Percentiles rank a stretch among this genome's conserved stretches.
Evolutionary conservation across 37 sponge, comb jelly and placozoan species (phyloP).

Genomic region (Eunapius fragilis): DNA sequence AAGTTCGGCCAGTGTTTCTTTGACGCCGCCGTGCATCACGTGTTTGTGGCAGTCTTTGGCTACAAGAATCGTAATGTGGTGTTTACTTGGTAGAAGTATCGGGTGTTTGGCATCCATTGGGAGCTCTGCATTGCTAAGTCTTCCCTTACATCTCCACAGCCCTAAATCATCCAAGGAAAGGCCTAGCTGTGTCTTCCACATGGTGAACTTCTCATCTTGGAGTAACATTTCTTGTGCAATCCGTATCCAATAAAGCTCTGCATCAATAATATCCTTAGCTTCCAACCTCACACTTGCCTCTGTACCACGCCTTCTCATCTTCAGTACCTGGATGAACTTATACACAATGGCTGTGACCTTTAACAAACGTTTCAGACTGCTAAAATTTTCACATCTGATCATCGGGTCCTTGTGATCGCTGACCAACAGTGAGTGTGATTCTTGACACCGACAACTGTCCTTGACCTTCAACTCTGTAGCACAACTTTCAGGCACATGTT

Average conservation of each 20-base stretch:
- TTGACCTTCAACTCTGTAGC: constrained; percentile 8
- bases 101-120: constrained; percentile 7
- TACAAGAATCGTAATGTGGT: constrained; percentile 25
- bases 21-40: constrained; percentile 14
- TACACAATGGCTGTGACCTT: not conserved
- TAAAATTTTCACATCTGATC: constrained; percentile 5
- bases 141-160: constrained; percentile 27
- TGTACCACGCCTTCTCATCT: not conserved
- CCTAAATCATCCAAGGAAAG: constrained; percentile 24
- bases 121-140: constrained; percentile 23
- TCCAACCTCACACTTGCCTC: not conserved
- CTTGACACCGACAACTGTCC: not conserved
- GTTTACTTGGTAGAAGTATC: constrained; percentile 10
- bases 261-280: not conserved
- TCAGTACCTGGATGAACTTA: not conserved
- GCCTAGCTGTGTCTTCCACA: constrained; percentile 13
- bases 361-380: not conserved
- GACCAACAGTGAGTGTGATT: constrained; percentile 2
- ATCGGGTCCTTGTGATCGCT: not conserved
- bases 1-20: constrained; percentile 13
- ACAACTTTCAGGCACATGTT: not conserved
- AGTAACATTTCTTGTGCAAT: too few species aligned
- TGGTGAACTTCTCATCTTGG: not conserved
- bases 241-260: not conserved
- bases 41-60: constrained; percentile 2